Evolutionary conservation across 1,140 invertebrate genomes (phyloP).

Genomic region (Trachelipus rathkii): DNA sequence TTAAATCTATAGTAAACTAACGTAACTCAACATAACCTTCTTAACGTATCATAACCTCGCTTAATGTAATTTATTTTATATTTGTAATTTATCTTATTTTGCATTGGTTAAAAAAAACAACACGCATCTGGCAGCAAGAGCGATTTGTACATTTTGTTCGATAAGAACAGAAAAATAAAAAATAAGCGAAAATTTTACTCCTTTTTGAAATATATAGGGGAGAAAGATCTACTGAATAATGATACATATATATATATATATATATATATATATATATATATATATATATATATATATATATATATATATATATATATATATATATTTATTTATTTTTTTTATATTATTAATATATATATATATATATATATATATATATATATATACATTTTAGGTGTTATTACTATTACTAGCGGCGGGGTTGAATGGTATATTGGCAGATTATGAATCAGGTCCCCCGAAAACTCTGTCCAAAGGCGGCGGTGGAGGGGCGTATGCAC

Average conservation of each 20-base stretch:
- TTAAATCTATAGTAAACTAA: too few species aligned
- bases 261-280: not conserved
- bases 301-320: not conserved
- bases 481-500: slow-evolving; percentile 31
- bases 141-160: too few species aligned
- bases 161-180: not conserved
- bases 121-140: too few species aligned
- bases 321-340: not conserved
- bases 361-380: not conserved
- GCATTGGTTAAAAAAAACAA: too few species aligned
- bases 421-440: not conserved
- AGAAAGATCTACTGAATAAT: too few species aligned
- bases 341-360: not conserved
- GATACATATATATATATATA: not conserved
- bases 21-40: too few species aligned
- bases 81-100: too few species aligned
- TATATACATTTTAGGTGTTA: not conserved
- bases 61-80: too few species aligned
- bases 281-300: not conserved
- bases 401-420: not conserved
- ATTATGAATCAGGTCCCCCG: not conserved
- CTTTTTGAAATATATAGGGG: not conserved
- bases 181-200: not conserved
- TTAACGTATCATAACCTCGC: too few species aligned
- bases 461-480: not conserved